Evolutionary conservation across 2,113 vertebrate species (phyloP), one percentile per base, ranked within the genome.

Genomic region (Varanus salvator): DNA sequence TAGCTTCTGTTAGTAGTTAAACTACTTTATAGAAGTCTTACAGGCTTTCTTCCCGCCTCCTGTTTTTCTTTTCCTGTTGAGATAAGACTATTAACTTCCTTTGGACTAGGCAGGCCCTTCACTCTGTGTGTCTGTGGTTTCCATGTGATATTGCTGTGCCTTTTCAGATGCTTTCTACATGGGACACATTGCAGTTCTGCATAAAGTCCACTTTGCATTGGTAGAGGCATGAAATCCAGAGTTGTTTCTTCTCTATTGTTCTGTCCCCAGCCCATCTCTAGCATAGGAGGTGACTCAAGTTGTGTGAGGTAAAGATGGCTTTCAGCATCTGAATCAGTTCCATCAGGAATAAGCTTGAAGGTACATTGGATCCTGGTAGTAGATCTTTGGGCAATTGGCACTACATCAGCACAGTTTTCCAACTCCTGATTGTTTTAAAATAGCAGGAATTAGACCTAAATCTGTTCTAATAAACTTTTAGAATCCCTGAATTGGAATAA

Each of bases 1-100:
- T 81, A 72, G 64, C 34, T 5, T 93, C 74, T 93, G 14, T 76
- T 75, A 91, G 90, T 80, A 54, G 31, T 88, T 95, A 50, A 38
- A 69, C 34, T 66, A 48, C 64, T 88, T 95, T 78, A 85, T 48
- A 88, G 11, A 93, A 89, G 85, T 69, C 88, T 89, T 83, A 2
- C 66, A 86, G 87, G 91, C 44, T 88, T 86, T 92, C 89, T 82
- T 80, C 74, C 0, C 88, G 89, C 71, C 5, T 90, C 29, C 34
- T 68, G 0, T 85, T 86, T 87, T 77, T 71, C 84, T 90, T 8
- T 34, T 88, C 54, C 19, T 44, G 21, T 83, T 68, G 48, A 0
- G 1, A 0, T 87, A 84, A 76, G 3, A 76, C 88, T 50, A 29
- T 17, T n/a, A 1, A 4, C 23, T 44, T 34, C 44, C 9, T 52